Evolutionary conservation across 2,888 invertebrate genomes (phyloP), one percentile per base, ranked within the genome.

Genomic region (Acleris literana): DNA sequence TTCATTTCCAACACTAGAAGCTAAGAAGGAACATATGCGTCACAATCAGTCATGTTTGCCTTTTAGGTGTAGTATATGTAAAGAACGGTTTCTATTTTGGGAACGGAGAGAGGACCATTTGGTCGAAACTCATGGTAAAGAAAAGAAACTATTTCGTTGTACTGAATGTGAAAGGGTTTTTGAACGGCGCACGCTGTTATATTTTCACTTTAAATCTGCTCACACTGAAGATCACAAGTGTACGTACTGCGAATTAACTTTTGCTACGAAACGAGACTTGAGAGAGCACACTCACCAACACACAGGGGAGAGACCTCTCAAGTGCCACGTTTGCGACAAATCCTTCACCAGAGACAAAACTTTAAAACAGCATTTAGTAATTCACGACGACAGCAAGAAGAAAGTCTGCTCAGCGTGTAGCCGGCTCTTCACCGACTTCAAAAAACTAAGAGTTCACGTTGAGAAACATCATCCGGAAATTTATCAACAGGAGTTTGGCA

Each of bases 191-290:
- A 68, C 67, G 17, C 57, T 66, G 11, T 63, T 75, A 44, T 75
- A 74, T 46, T 70, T 71, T 25, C 74, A 77, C 58, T 74, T 74
- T 39, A 74, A 76, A 56, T 29, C 68, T 46, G 59, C 66, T 0
- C 76, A 77, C 48, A 72, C 75, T 3, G 71, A 75, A 4, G 74
- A 75, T 43, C 66, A 59, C 29, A 68, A 72, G 29, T 76, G 75
- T 20, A 66, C 69, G 17, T 70, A 70, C 20, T 76, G 76, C 48
- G 72, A 72, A 7, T 51, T 67, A 18, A 73, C 68, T 43, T 75
- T 75, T 48, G 61, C 72, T 1, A 72, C 71, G 4, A 55, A 48
- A 9, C 22, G 48, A 3, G 43, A 59, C 43, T 55, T 70, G n/a
- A 59, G 63, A 11, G 65, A 64, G 39, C 71, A 71, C 54, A 59